A percentile compares a stretch with the other conserved stretches of the same genome.
Conservation (phyloP, 1,140 invertebrate genomes). For the Drosophila santomea region DNA sequence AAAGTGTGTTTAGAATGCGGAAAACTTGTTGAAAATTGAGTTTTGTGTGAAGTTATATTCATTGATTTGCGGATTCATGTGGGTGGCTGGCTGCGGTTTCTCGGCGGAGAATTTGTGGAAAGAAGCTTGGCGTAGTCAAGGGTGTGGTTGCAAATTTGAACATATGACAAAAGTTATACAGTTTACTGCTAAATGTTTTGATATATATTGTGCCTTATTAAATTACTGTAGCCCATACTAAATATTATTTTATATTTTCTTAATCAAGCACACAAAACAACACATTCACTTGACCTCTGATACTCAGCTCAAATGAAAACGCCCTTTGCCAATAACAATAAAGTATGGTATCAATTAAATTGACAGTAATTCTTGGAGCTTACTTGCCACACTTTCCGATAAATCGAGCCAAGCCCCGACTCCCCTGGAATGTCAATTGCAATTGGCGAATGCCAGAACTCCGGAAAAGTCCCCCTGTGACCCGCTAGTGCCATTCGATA, state of each 20-base stretch:
- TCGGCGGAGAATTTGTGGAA: neutral
- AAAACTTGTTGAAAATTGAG: constrained; percentile 79
- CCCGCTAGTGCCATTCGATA: constrained; percentile 64
- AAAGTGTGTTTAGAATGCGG: constrained; percentile 77
- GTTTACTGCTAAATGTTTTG: neutral
- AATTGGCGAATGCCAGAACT: constrained; percentile 40
- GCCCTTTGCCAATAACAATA: constrained; percentile 20
- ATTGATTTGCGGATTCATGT: constrained; percentile 61
- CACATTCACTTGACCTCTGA: no score
- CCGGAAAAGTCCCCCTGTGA: constrained; percentile 42
- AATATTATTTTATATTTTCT: no score
- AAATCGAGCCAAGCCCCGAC: constrained; percentile 5
- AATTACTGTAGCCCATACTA: no score
- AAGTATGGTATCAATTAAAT: constrained; percentile 19
- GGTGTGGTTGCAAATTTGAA: constrained; percentile 1
- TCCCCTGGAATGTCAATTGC: constrained; percentile 47
- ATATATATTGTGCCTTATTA: no score
- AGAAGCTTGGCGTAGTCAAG: neutral
- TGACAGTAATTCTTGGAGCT: constrained; percentile 27
- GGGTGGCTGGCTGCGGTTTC: constrained; percentile 19
- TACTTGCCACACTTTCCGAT: constrained; percentile 26
- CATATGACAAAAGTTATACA: neutral
- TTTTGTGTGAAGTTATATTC: constrained; percentile 71
- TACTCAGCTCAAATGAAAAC: neutral
- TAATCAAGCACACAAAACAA: no score